Percentiles rank a stretch among this genome's conserved stretches.
These are phyloP conservation scores for Istiophorus platypterus DNA, from an alignment of 2,113 vertebrate species.

Conservation along the genomic window DNA sequence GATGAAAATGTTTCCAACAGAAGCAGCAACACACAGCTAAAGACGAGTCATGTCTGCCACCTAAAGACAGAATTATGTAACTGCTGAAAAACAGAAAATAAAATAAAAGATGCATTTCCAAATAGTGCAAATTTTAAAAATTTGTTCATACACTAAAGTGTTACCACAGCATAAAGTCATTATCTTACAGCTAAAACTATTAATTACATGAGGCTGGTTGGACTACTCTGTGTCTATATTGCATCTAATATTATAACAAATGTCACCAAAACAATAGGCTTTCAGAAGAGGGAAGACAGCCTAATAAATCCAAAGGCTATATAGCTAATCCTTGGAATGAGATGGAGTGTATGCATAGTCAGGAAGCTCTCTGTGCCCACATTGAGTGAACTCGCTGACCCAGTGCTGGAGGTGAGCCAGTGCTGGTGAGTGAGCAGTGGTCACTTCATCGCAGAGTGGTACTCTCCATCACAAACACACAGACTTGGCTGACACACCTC, in stretches of 20 bases:
- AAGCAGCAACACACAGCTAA: background rate
- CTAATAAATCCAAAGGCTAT: slow-evolving; percentile 32
- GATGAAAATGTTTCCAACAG: slow-evolving; percentile 4
- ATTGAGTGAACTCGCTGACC: slow-evolving; percentile 40
- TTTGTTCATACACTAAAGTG: background rate
- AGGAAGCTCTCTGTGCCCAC: slow-evolving; percentile 44
- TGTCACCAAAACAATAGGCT: slow-evolving; percentile 4
- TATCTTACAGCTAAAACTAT: background rate
- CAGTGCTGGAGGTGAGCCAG: slow-evolving; percentile 53
- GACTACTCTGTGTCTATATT: background rate
- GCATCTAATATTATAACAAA: slow-evolving; percentile 12
- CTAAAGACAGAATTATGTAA: slow-evolving; percentile 67
- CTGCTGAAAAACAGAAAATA: slow-evolving; percentile 7
- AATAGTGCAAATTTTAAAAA: background rate
- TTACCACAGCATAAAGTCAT: background rate
- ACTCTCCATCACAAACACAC: slow-evolving; percentile 47
- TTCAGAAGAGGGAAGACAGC: background rate
- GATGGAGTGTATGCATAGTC: slow-evolving; percentile 36
- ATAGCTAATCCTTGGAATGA: slow-evolving; percentile 30
- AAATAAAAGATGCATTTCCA: background rate
- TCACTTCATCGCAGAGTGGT: slow-evolving; percentile 45
- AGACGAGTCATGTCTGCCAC: slow-evolving; percentile 72
- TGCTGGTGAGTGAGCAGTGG: slow-evolving; percentile 45
- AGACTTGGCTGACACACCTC: slow-evolving; percentile 28
- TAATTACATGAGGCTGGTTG: background rate